Percentiles rank a stretch among this genome's conserved stretches.
These are phyloP conservation scores for Ramphastos sulfuratus DNA, from an alignment of 2,113 vertebrate genomes.

Conservation along the genomic window DNA sequence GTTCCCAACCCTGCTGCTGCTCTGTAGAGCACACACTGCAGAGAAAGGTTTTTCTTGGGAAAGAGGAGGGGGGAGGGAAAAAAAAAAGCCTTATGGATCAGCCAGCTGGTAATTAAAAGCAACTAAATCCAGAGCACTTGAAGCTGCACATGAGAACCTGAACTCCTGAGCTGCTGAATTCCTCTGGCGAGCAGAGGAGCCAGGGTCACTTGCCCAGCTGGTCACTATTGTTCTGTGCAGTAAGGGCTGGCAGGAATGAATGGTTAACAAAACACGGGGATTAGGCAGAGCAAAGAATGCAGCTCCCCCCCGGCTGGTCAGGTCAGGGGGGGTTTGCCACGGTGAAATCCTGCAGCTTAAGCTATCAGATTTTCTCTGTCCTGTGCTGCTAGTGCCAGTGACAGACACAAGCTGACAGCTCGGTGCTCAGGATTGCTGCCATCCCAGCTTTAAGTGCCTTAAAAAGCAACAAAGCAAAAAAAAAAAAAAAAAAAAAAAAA, in stretches of 20 bases:
- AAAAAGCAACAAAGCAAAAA: not conserved
- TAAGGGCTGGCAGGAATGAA: conserved; percentile 59
- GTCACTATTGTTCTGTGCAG: conserved; percentile 62
- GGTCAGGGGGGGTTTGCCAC: conserved; percentile 56
- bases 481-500: no score
- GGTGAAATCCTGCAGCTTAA: conserved; percentile 55
- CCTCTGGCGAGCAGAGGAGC: conserved; percentile 49
- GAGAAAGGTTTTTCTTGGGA: conserved; percentile 27
- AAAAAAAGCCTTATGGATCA: conserved; percentile 49
- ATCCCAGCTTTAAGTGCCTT: conserved; percentile 16
- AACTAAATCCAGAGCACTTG: conserved; percentile 58
- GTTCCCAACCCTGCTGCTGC: not conserved
- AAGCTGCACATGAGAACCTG: conserved; percentile 59
- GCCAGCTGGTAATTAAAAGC: conserved; percentile 63
- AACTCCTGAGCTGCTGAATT: conserved; percentile 46
- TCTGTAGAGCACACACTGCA: not conserved
- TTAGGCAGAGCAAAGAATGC: conserved; percentile 65
- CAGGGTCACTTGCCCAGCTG: conserved; percentile 66
- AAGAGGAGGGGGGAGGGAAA: not conserved
- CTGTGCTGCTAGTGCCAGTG: conserved; percentile 38
- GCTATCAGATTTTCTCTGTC: conserved; percentile 40
- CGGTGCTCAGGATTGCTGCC: not conserved
- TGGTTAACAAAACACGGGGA: conserved; percentile 71
- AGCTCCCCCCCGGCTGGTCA: conserved; percentile 43
- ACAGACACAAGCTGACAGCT: conserved; percentile 62